phyloP scores from a whole-genome alignment of 2,797 vertebrate genomes.

The Falco rusticolus region DNA sequence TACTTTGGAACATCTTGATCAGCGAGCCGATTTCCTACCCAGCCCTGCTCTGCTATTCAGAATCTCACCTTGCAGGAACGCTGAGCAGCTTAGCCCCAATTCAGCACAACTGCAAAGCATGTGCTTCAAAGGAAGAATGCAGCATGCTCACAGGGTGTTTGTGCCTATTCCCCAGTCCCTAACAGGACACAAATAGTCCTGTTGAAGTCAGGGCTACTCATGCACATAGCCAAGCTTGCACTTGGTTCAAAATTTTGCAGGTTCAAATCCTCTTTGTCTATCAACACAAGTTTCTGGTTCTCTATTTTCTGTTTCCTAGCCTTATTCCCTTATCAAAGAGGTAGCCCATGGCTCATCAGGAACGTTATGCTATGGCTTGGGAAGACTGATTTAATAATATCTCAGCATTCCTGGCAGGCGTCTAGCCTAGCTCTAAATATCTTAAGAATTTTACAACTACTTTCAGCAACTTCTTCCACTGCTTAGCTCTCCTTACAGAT shows the following conservation, averaged over 20 bases:
- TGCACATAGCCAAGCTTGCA: not conserved
- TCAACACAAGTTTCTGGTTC: not conserved
- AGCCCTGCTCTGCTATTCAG: not conserved
- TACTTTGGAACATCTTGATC: slow-evolving; percentile 23
- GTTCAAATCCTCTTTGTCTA: not conserved
- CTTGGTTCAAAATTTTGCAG: not conserved
- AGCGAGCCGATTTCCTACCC: not conserved
- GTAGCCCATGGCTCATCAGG: not conserved
- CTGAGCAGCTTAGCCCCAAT: not conserved
- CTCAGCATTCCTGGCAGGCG: not conserved
- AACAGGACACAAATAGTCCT: not conserved
- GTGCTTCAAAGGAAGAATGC: not conserved
- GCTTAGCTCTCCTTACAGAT: not conserved
- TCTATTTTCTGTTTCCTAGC: not conserved
- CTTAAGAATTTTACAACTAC: not conserved
- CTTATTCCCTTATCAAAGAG: not conserved
- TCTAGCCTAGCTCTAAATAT: not conserved
- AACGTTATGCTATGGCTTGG: not conserved
- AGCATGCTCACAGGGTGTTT: rapidly evolving
- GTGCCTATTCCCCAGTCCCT: not conserved
- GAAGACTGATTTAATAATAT: not conserved
- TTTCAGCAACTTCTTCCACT: not conserved
- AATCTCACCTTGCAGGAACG: not conserved
- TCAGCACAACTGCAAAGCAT: rapidly evolving
- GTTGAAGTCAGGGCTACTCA: not conserved